phyloP scores from a whole-genome alignment of 2,113 vertebrate genomes.

The Psettodes erumei region DNA sequence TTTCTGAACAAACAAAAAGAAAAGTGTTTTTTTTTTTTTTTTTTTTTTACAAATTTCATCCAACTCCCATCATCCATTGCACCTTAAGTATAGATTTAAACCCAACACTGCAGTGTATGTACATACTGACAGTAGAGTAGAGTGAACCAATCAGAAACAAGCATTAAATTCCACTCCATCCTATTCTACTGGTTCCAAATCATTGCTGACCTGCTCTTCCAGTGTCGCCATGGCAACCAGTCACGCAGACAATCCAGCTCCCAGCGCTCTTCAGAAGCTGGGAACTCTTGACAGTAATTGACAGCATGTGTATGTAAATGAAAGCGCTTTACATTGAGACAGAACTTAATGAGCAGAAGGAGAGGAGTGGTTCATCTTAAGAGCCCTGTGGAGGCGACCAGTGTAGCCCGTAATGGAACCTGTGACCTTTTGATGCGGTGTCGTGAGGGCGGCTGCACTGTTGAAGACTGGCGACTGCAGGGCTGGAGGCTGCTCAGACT shows the following conservation, averaged over 20 bases:
- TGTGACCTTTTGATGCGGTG: conserved; percentile 68
- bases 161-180: background rate
- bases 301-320: conserved; percentile 54
- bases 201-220: conserved; percentile 14
- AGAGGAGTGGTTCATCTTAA: conserved; percentile 29
- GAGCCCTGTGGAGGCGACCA: conserved; percentile 38
- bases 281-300: conserved; percentile 53
- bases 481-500: conserved; percentile 2
- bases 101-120: background rate
- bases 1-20: too few relatives aligned
- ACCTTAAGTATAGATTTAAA: background rate
- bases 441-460: conserved; percentile 20
- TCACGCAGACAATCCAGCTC: conserved; percentile 12
- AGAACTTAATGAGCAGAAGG: conserved; percentile 56
- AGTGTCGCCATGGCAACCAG: conserved; percentile 42
- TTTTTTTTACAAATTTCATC: too few relatives aligned
- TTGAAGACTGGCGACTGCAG: conserved; percentile 41
- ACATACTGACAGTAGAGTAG: too few relatives aligned
- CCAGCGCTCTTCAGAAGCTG: conserved; percentile 12
- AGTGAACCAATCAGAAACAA: conserved; percentile 5
- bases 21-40: background rate
- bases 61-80: too few relatives aligned
- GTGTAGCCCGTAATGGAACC: conserved; percentile 62
- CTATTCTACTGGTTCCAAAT: conserved; percentile 16
- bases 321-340: conserved; percentile 44